These are phyloP conservation scores for Myripristis jacobus DNA, from an alignment of 2,797 vertebrate species.

Conservation along the genomic window DNA sequence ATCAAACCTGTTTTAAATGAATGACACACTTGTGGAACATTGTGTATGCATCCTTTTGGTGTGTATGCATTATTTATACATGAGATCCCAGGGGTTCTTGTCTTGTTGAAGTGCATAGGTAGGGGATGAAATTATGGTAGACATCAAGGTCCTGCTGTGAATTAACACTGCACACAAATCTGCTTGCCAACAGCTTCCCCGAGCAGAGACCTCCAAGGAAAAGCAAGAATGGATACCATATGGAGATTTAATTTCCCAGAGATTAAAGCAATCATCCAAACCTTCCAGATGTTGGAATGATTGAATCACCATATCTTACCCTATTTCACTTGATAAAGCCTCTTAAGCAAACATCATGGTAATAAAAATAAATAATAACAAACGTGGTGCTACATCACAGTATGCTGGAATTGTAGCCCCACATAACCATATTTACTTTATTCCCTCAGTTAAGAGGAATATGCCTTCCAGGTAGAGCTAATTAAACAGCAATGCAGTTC, in stretches of 20 bases:
- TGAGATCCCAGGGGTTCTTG: neutral
- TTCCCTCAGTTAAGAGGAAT: slow-evolving; percentile 17
- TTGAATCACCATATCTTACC: slow-evolving; percentile 18
- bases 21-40: slow-evolving; percentile 17
- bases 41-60: slow-evolving; percentile 21
- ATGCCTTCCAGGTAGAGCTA: slow-evolving; percentile 16
- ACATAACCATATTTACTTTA: slow-evolving; percentile 13
- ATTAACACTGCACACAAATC: slow-evolving; percentile 22
- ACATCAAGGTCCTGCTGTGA: slow-evolving; percentile 23
- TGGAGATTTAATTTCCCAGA: slow-evolving; percentile 18
- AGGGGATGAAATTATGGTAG: slow-evolving; percentile 24
- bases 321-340: slow-evolving; percentile 29
- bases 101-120: slow-evolving; percentile 29
- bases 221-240: slow-evolving; percentile 9
- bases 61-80: slow-evolving; percentile 46
- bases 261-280: slow-evolving; percentile 36
- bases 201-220: slow-evolving; percentile 20
- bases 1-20: slow-evolving; percentile 31
- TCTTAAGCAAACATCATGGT: slow-evolving; percentile 16
- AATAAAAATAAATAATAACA: slow-evolving; percentile 26
- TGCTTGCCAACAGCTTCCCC: slow-evolving; percentile 3
- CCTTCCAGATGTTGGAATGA: slow-evolving; percentile 47
- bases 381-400: slow-evolving; percentile 1
- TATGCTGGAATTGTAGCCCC: slow-evolving; percentile 25
- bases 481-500: slow-evolving; percentile 46